A percentile compares a stretch with the other conserved stretches of the same genome.
Conservation (phyloP, 2,113 vertebrate genomes). For the Cynocephalus volans region DNA sequence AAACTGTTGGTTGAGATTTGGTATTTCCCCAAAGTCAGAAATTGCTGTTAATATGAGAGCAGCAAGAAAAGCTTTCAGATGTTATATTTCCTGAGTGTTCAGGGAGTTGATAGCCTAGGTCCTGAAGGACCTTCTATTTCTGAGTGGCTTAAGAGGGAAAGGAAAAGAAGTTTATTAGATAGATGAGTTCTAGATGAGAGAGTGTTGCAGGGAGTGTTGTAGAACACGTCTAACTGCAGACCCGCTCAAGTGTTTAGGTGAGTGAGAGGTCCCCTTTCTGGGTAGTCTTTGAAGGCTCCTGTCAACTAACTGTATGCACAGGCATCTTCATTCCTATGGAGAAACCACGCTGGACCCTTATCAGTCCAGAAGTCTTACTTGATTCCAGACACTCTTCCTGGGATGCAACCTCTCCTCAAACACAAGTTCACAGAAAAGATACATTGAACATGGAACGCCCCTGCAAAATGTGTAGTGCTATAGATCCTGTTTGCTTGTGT, state of each 20-base stretch:
- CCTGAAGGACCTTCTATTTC: background rate
- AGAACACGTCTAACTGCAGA: background rate
- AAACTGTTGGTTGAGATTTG: background rate
- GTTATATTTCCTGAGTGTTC: background rate
- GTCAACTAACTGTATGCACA: background rate
- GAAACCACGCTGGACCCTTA: background rate
- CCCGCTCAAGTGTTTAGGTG: background rate
- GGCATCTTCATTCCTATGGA: background rate
- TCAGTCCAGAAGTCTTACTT: background rate
- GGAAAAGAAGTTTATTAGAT: background rate
- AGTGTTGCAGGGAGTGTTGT: background rate
- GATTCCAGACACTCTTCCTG: background rate
- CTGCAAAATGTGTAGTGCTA: background rate
- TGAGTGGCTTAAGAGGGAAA: background rate
- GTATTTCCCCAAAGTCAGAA: conserved; percentile 1
- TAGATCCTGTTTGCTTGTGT: background rate
- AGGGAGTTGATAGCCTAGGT: background rate
- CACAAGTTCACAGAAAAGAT: background rate
- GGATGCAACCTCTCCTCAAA: background rate
- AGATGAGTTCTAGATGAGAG: background rate
- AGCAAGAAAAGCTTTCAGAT: background rate
- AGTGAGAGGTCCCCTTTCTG: background rate
- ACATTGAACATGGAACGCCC: background rate
- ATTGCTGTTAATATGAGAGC: background rate
- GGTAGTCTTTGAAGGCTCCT: background rate